Evolutionary conservation across 2,113 vertebrate species (phyloP), one percentile per base, ranked within the genome.

Genomic region (Thomomys bottae): DNA sequence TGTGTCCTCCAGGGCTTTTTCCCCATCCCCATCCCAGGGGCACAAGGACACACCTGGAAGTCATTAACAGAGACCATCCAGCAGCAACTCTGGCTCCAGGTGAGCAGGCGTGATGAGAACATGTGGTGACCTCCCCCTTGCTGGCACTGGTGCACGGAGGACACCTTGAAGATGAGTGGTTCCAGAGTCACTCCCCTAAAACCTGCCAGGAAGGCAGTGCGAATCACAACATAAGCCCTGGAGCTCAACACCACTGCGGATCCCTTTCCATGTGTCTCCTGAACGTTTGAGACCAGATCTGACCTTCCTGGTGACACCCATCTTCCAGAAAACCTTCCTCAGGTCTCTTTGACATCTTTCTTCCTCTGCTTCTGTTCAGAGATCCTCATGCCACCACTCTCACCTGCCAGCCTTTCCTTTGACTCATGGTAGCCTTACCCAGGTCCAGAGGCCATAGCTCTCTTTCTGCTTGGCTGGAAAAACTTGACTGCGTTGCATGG

Each of bases 21-120:
- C 40, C 77, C 17, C 49, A 11, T 12, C 14, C 45, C 45, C 45
- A 8, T 4, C 34, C 64, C 76, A 87, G 84, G 88, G 68, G 38
- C 34, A 71, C 89, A 93, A 96, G 94, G 90, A 89, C 94, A 94
- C 94, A 96, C 42, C 95, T 95, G 94, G 94, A 96, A 90, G 81
- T 92, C 88, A 95, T 96, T 94, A 96, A 68, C 90, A 94, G 79
- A 96, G 87, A 42, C 61, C 80, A 49, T 57, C 82, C 28, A 71
- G 66, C 91, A 92, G 79, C 95, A 93, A 68, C 87, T 77, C 87
- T 18, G 57, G 86, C 79, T 84, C 90, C 84, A 94, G 92, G 90
- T 89, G 94, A 87, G 87, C 42, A 95, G 93, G 77, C 24, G 26
- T 95, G 91, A 86, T 92, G 91, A 82, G 92, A 93, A 89, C 95